Percentiles rank a stretch among this genome's conserved stretches.
Evolutionary conservation across 2,888 invertebrate species (phyloP).

Genomic region (Catocala fraxini): DNA sequence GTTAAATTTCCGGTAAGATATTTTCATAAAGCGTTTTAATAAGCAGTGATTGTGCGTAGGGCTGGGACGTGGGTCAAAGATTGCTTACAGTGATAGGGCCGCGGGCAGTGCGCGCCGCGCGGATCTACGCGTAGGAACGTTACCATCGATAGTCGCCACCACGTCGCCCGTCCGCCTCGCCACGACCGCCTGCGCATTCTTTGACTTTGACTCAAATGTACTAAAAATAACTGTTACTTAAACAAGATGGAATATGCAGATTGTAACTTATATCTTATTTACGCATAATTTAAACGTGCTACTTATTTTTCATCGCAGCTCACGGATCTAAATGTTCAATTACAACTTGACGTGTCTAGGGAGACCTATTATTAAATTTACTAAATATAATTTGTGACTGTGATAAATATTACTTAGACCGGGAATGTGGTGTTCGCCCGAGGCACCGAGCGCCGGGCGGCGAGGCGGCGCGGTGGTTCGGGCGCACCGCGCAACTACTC

Average conservation of each 20-base stretch:
- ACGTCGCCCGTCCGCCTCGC: conserved; percentile 13
- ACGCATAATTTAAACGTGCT: background rate
- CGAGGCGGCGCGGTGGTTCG: conserved; percentile 1
- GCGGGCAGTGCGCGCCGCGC: conserved; percentile 29
- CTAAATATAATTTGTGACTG: conserved; percentile 33
- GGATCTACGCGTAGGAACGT: conserved; percentile 25
- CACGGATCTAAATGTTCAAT: background rate
- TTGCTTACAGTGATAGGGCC: conserved; percentile 52
- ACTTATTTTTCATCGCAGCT: too few species aligned
- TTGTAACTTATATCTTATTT: background rate
- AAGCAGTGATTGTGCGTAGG: conserved; percentile 41
- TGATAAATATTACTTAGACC: conserved; percentile 43
- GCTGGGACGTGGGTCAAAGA: conserved; percentile 54
- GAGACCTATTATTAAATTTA: conserved; percentile 22
- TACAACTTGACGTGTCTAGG: conserved; percentile 10
- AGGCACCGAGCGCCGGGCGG: conserved; percentile 6
- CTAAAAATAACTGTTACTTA: background rate
- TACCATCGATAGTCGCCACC: conserved; percentile 23
- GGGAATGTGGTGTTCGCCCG: conserved; percentile 29
- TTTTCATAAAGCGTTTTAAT: conserved; percentile 11
- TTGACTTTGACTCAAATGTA: background rate
- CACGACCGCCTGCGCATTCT: conserved; percentile 18
- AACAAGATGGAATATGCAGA: conserved; percentile 2
- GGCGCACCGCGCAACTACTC: conserved; percentile 44
- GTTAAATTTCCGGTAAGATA: conserved; percentile 13